phyloP scores from a whole-genome alignment of 2,888 invertebrate species.

The Deilephila porcellus region DNA sequence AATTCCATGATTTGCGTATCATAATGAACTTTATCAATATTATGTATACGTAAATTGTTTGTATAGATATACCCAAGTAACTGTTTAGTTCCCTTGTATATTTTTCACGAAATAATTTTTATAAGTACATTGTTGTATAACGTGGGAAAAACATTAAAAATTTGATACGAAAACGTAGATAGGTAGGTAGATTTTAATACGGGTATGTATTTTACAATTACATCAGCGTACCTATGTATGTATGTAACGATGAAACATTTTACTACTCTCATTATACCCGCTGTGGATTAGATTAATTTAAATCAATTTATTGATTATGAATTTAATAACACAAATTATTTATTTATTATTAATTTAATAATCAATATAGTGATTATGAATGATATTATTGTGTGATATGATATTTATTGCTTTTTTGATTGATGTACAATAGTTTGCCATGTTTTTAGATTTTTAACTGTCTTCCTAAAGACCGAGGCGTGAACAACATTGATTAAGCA shows the following conservation, averaged over 20 bases:
- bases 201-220: constrained; percentile 75
- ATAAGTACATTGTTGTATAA: constrained; percentile 22
- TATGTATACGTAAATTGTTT: constrained; percentile 25
- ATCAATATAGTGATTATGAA: constrained; percentile 44
- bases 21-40: constrained; percentile 24
- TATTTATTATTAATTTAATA: constrained; percentile 38
- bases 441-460: constrained; percentile 44
- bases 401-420: constrained; percentile 57
- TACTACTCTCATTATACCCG: constrained; percentile 59
- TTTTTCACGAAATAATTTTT: constrained; percentile 28
- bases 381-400: constrained; percentile 64
- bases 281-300: constrained; percentile 50
- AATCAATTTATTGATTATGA: constrained; percentile 35
- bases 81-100: constrained; percentile 27
- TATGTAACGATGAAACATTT: constrained; percentile 54
- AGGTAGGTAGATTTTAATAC: constrained; percentile 80
- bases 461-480: constrained; percentile 45
- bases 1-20: constrained; percentile 22
- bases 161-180: constrained; percentile 81
- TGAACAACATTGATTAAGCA: constrained; percentile 19
- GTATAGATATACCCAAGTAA: constrained; percentile 18
- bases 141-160: constrained; percentile 64
- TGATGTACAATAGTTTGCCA: constrained; percentile 41
- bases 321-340: constrained; percentile 35
- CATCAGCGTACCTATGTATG: constrained; percentile 59